Base-by-base conservation (phyloP, 2,888 invertebrate genomes). In the Agapostemon virescens region DNA sequence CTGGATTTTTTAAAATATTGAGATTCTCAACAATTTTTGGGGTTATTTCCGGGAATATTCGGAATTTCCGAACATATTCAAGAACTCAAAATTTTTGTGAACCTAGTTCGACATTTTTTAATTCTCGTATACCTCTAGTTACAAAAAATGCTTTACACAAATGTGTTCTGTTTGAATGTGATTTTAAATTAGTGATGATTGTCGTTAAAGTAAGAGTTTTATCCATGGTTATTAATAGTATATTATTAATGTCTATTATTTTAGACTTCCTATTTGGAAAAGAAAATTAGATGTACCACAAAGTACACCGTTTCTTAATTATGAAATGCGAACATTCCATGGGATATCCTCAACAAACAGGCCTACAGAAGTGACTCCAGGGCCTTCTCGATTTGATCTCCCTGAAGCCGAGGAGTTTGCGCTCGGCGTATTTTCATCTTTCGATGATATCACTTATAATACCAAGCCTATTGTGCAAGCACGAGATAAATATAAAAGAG, bases 401-500 rank as follows among this genome's bases (percentile, higher is more conserved):
- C 96, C 96, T 0, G 96, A 96, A 89, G 96, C 96, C 69, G 94
- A 95, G 36, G 96, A 96, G 84, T 93, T 94, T 67, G 95, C 95
- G 30, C 94, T 95, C 74, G 92, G 95, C 3, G 95, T 95, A 89
- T 95, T 95, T 80, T 94, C 93, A 70, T 95, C 95, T 20, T 96
- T 96, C 89, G 95, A 95, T 85, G 95, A 94, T 86, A 95, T 96
- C 87, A 96, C 96, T 2, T 96, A 96, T 88, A 95, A 95, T 75
- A 96, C 96, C 55, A 95, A 95, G 89, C 96, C 96, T 3, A 93
- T 96, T 36, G 94, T 95, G 91, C 94, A 95, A 74, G 95, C 95
- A 81, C 93, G 94, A 3, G 94, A 94, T 36, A 83, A 42, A 15
- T 81, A 83, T 17, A 88, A 87, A 36, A 71, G 83, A 36, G 83